phyloP scores from a whole-genome alignment of 2,888 invertebrate species.

The Oxycera nigricornis region DNA sequence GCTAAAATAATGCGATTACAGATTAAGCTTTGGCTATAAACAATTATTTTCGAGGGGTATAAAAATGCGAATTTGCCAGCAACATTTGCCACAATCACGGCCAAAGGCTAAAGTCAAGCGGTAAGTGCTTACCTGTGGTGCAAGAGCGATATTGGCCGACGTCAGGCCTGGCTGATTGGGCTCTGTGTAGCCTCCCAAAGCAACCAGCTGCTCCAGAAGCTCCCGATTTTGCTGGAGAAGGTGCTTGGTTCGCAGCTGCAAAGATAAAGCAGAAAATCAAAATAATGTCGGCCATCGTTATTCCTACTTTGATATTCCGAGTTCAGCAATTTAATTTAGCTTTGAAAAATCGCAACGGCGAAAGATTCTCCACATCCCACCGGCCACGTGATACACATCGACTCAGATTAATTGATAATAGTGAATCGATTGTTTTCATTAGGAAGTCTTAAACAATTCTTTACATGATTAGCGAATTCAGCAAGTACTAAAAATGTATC shows the following conservation, averaged over 20 bases:
- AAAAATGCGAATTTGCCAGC: no score
- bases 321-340: background rate
- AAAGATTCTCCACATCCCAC: constrained; percentile 11
- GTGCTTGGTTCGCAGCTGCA: constrained; percentile 86
- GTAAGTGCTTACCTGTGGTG: constrained; percentile 70
- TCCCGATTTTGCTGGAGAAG: constrained; percentile 94
- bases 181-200: constrained; percentile 86
- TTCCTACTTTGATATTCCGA: background rate
- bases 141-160: constrained; percentile 64
- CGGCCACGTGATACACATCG: constrained; percentile 14
- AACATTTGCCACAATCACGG: constrained; percentile 41
- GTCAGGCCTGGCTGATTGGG: constrained; percentile 74
- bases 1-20: constrained; percentile 31
- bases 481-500: no score
- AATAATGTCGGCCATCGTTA: background rate
- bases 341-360: background rate
- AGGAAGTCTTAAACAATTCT: background rate
- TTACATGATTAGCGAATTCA: no score
- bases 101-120: no score
- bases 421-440: background rate
- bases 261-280: constrained; percentile 1
- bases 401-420: background rate
- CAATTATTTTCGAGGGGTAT: constrained; percentile 21
- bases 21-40: constrained; percentile 41
- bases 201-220: constrained; percentile 91